Evolutionary conservation across 2,888 invertebrate genomes (phyloP), one percentile per base, ranked within the genome.

Genomic region (Diloba caeruleocephala): DNA sequence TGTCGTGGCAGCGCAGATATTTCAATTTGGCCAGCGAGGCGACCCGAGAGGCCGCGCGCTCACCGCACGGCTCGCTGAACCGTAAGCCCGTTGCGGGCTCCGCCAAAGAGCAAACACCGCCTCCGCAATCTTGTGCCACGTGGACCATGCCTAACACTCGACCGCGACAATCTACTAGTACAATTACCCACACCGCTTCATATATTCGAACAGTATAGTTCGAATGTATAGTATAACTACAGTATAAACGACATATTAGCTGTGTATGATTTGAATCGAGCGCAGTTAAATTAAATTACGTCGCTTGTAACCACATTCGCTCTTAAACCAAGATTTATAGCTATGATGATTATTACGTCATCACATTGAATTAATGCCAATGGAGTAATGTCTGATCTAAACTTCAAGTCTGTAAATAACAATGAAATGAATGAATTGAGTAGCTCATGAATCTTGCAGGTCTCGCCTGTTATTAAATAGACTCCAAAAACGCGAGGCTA

Each of bases 21-120:
- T 93, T 93, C 92, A 93, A 93, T 92, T 93, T 93, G 85, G 91
- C 83, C 82, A 82, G 88, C 88, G 92, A 92, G 87, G 89, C 88
- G 90, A 89, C 88, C 90, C 89, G 85, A 85, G 91, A 91, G 90
- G 89, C 88, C 84, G 86, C 82, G 85, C 87, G 84, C 85, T 82
- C 81, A 82, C 82, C 78, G 80, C 84, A 85, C 92, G 92, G 91
- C 87, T 90, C 92, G 91, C 89, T 92, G 92, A 91, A 88, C 92
- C 91, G 92, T 83, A 85, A 90, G 86, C 86, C 87, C 88, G 88
- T 83, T 88, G 89, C 85, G 90, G 87, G 85, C 88, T 85, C 78
- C 84, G 86, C 89, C 91, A 92, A 92, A 93, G 92, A 92, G 92
- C 92, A 93, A 92, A 93, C 90, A 92, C 83, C 89, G 92, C 88